Evolutionary conservation across 2,888 invertebrate genomes (phyloP), one percentile per base, ranked within the genome.

Genomic region (Altica lythri): DNA sequence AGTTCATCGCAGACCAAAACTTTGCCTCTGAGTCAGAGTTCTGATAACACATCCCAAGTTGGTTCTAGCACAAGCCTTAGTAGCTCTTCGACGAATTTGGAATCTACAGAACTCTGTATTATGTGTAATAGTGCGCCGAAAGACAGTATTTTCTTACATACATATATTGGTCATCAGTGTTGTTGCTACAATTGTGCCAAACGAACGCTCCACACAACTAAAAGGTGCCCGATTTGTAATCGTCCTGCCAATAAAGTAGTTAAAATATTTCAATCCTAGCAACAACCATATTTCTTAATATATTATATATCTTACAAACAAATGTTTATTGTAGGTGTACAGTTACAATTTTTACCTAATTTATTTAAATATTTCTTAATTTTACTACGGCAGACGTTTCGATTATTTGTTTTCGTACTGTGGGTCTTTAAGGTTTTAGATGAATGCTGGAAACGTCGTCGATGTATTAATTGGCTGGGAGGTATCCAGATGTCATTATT

Each of bases 131-230:
- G 76, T 1, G 80, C 80, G 42, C 85, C 86, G 0, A 87, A 86
- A 69, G 81, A 87, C 48, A 85, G 85, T 1, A 83, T 84, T 27
- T 88, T 88, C 66, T 81, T 86, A 0, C 88, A 88, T 68, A 85
- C 85, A 0, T 77, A 80, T 35, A 81, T 82, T 49, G 83, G 83
- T 0, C 88, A 88, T 56, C 82, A 85, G 59, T 86, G 85, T 67
- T 86, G 86, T 60, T 88, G 88, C 66, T 88, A 88, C 63, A 81
- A 79, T 48, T 88, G 88, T 71, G 86, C 87, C 0, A 79, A 84
- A 32, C 83, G 82, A 65, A 83, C 85, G 1, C 86, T 87, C 84
- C 78, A 79, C 9, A 80, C 79, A 19, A 80, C 80, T 1, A 83
- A 83, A 63, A 74, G 83, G 17, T 88, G 88, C 69, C 88, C 88